Evolutionary conservation across 2,113 vertebrate species (phyloP), one percentile per base, ranked within the genome.

Genomic region (Tragelaphus buxtoni): DNA sequence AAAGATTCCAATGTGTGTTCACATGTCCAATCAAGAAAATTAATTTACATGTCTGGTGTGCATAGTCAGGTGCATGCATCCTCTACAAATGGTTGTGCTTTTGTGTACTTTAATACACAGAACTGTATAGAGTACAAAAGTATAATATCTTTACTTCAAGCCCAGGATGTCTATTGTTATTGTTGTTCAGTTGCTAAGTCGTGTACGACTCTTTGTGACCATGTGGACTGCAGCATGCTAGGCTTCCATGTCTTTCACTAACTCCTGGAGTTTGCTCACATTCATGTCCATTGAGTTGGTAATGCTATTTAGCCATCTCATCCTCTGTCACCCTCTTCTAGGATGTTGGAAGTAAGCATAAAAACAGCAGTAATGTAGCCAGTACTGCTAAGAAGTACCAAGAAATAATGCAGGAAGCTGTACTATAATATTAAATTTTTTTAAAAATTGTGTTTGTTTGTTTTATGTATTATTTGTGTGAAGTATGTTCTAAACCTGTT

Each of bases 381-480:
- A 0, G 39, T 42, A 26, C 69, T 42, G 39, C 22, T 74, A 26
- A 42, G 35, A 42, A 42, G 5, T 42, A 74, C 35, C 35, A 42
- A 74, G 22, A 11, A 74, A 74, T 42, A 74, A 42, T 74, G 69
- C 4, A 42, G 35, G 39, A 74, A 74, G 22, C 12, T 24, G 39
- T 74, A 74, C 39, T 26, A 42, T 24, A 74, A 42, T 39, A 74
- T 26, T 26, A 42, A 0, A 4, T 32, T 42, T 74, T 11, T 13
- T 2, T 0, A 0, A 72, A 39, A 72, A 35, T 20, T 69, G n/a
- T 20, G 9, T n/a, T 11, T 11, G 35, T 7, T 42, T 72, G 35
- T 24, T 42, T 72, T 74, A 42, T 7, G 69, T 42, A 13, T 74
- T 42, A 42, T 74, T 26, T 74, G 69, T 74, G 39, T 74, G 69